A percentile compares a stretch with the other conserved stretches of the same genome.
These are phyloP conservation scores for Pelecanoides urinatrix DNA, from an alignment of 2,113 vertebrate species.

Conservation along the genomic window DNA sequence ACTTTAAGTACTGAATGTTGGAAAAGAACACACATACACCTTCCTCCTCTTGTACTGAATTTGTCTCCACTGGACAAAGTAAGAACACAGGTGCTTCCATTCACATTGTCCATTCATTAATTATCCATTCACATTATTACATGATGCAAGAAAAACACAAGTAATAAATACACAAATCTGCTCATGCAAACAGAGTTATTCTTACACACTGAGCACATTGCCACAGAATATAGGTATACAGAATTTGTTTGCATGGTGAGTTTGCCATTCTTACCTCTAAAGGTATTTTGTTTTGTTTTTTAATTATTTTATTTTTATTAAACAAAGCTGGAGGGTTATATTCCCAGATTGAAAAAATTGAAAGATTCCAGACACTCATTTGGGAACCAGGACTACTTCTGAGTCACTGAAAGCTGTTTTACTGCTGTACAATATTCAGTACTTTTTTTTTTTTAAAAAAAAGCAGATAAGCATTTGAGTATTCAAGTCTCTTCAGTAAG, in stretches of 20 bases:
- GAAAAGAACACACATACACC: not conserved
- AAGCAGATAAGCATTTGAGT: not conserved
- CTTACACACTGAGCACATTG: not conserved
- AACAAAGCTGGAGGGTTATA: not conserved
- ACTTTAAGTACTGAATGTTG: not conserved
- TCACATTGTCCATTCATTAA: not conserved
- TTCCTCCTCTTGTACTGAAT: not conserved
- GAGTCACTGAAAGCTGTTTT: not conserved
- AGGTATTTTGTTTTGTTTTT: not conserved
- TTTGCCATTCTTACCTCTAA: not conserved
- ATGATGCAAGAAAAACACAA: not conserved
- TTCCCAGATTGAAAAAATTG: not conserved
- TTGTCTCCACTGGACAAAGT: not conserved
- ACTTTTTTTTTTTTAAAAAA: not conserved
- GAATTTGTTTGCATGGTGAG: not conserved
- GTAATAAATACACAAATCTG: not conserved
- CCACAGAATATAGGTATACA: not conserved
- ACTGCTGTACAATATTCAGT: not conserved
- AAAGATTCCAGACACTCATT: not conserved
- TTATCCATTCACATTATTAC: not conserved
- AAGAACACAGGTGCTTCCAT: not conserved
- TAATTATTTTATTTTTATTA: not conserved
- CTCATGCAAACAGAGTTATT: not conserved
- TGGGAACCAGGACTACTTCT: not conserved
- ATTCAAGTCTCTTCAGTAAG: not conserved